Evolutionary conservation across 2,888 invertebrate genomes (phyloP), one percentile per base, ranked within the genome.

Genomic region (Chrysodeixis includens): DNA sequence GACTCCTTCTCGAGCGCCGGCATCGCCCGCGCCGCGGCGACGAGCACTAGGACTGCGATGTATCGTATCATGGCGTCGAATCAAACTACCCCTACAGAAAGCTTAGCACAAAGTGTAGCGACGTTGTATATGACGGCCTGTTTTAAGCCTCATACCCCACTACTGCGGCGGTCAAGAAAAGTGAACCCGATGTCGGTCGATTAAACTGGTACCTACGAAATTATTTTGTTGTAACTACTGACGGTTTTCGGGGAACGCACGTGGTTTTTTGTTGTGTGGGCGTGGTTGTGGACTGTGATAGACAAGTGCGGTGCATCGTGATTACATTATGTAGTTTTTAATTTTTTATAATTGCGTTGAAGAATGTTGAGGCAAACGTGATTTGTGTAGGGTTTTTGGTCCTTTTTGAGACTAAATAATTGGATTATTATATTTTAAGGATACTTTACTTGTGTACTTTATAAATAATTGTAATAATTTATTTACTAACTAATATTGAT

Each of bases 1-100:
- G 95, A 95, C 54, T 96, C 95, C 78, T 96, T 96, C 66, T 95
- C 95, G 40, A 92, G 84, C 35, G 93, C 90, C 22, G 95, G 95
- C 93, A 93, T 94, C 49, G 95, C 93, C 84, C 88, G 88, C 82
- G 94, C 95, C 76, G 92, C 88, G 69, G 94, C 93, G 82, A 94
- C 85, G 76, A 95, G 88, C 90, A 96, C 88, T 91, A 96, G 90
- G 88, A 95, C 95, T 87, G 92, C 75, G 69, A 90, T 85, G 86
- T 90, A 91, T 82, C 86, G 82, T 89, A 93, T 95, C 90, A 96
- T 96, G 91, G 87, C 87, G 86, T 76, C 83, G 82, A 81, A 78
- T 76, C 79, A 82, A 87, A 84, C 90, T 86, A 90, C 93, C 94
- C 93, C 89, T 94, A 88, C 88, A 79, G 88, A 90, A 93, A 90